Evolutionary conservation across 2,888 invertebrate genomes (phyloP).

Genomic region (Crepidodera aurea): DNA sequence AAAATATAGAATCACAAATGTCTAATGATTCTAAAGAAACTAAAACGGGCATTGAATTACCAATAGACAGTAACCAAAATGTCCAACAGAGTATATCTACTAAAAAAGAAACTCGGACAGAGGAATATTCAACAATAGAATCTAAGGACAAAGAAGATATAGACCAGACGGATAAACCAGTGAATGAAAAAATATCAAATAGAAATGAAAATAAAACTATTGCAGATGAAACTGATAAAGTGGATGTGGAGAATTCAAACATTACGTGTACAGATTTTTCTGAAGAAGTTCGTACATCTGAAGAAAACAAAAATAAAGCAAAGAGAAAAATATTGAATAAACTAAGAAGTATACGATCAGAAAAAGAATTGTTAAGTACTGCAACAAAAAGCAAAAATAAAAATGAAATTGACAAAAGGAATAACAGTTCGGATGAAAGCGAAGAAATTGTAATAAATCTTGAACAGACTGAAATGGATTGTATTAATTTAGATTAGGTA

Average conservation of each 20-base stretch:
- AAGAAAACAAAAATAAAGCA: conserved; percentile 6
- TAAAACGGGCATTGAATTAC: background rate
- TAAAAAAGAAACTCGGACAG: background rate
- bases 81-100: background rate
- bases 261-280: too few species aligned
- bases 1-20: background rate
- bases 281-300: too few species aligned
- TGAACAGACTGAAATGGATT: conserved; percentile 49
- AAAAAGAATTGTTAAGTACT: conserved; percentile 11
- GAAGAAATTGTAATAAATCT: conserved; percentile 49
- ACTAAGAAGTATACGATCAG: conserved; percentile 23
- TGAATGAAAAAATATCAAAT: too few species aligned
- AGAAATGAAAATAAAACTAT: too few species aligned
- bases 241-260: too few species aligned
- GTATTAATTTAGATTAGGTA: conserved; percentile 46
- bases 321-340: background rate
- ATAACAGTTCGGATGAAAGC: conserved; percentile 36
- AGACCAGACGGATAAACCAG: too few species aligned
- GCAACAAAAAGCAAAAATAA: conserved; percentile 1
- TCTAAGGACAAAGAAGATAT: conserved; percentile 14
- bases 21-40: background rate
- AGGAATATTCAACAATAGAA: background rate
- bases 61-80: background rate
- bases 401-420: background rate
- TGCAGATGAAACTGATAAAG: too few species aligned